Base-by-base conservation (phyloP, 2,888 invertebrate genomes). In the Acronicta aceris region DNA sequence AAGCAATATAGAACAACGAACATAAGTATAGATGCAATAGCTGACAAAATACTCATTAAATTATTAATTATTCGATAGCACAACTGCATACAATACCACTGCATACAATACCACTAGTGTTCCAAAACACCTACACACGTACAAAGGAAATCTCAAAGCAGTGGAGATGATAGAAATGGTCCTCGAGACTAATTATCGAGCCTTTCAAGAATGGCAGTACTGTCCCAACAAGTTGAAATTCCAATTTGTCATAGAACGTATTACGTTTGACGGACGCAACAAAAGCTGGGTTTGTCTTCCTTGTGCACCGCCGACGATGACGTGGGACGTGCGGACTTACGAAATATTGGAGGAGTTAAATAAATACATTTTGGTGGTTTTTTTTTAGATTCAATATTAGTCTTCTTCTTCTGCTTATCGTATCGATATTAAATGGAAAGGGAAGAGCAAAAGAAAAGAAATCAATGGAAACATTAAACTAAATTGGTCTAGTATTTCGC, bases 241-340 rank as follows among this genome's bases (percentile, higher is more conserved):
- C 79, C 89, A 90, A 91, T 90, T 90, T 90, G 89, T 90, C 89
- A 89, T 88, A 87, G 82, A 86, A 87, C 84, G 84, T 86, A 90
- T 88, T 87, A 87, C 84, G 79, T 69, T 67, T 69, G 63, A 65
- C 57, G 61, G 74, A 76, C 72, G 71, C 72, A 81, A 89, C 88
- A 88, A 89, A 85, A 81, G 84, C 72, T 48, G 69, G 71, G 64
- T 59, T 59, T 68, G 69, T 70, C 63, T 69, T 66, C 59, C 25
- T 65, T 43, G 50, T 62, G 55, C 54, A 58, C 38, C 42, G 54
- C 15, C 17, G 42, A 47, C 21, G 45, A 42, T 50, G 42, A 41
- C 15, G 65, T 52, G 59, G 52, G 38, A 16, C 15, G 45, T 41
- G 38, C 56, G 12, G 21, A 58, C 13, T 65, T 45, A 30, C 15